phyloP scores from a whole-genome alignment of 2,888 invertebrate genomes.

The Mimachlamys varia region DNA sequence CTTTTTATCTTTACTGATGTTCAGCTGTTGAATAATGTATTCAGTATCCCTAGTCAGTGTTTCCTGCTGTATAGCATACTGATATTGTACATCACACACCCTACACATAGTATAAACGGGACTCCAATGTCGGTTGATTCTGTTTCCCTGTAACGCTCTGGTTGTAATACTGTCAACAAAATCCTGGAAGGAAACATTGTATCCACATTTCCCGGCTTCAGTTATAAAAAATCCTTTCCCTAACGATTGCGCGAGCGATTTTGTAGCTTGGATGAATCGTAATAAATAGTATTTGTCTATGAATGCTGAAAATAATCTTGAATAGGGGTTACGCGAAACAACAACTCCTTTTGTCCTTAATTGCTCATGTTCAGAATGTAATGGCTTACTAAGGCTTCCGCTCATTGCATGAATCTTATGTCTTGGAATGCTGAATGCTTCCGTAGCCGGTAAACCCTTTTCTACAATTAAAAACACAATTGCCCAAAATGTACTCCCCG shows the following conservation, averaged over 20 bases:
- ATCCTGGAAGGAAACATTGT: neutral
- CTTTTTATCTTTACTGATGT: neutral
- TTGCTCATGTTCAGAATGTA: neutral
- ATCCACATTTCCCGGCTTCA: neutral
- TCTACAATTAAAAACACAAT: neutral
- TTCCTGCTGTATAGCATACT: neutral
- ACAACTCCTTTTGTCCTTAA: neutral
- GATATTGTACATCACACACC: neutral
- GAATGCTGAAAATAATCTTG: conserved; percentile 21
- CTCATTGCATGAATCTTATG: neutral
- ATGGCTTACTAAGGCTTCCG: neutral
- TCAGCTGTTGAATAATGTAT: neutral
- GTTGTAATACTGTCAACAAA: neutral
- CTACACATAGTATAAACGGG: conserved; percentile 1
- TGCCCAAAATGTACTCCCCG: neutral
- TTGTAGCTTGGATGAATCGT: neutral
- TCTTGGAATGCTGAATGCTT: neutral
- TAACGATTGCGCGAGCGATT: neutral
- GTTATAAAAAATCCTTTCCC: neutral
- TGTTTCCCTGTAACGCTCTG: neutral
- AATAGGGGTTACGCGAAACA: neutral
- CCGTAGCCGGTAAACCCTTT: neutral
- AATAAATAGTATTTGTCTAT: neutral
- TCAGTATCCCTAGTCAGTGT: neutral
- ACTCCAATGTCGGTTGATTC: neutral